A percentile compares a stretch with the other conserved stretches of the same genome.
Evolutionary conservation across 2,113 vertebrate genomes (phyloP).

Genomic region (Clupea harengus): DNA sequence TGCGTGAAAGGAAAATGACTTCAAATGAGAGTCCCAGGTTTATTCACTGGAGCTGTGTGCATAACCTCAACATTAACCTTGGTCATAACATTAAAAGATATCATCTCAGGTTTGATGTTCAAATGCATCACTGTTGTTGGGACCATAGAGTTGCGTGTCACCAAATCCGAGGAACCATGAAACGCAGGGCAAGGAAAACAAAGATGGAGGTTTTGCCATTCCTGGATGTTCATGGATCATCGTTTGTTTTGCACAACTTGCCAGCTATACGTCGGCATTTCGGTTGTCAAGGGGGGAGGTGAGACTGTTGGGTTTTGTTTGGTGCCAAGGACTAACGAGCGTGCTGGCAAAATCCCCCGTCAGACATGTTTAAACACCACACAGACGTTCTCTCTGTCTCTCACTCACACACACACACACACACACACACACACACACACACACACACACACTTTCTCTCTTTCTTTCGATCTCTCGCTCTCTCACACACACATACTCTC

Average conservation of each 20-base stretch:
- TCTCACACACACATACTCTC: not conserved
- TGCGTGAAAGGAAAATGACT: not conserved
- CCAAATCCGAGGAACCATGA: not conserved
- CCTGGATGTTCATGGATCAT: conserved; percentile 29
- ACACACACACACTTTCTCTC: not conserved
- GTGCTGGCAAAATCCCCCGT: conserved; percentile 31
- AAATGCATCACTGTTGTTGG: not conserved
- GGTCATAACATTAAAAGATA: not conserved
- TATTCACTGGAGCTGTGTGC: not conserved
- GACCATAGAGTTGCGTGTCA: not conserved
- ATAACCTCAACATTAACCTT: not conserved
- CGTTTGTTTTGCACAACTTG: conserved; percentile 38
- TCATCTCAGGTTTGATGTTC: not conserved
- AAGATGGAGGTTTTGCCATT: not conserved
- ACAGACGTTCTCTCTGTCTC: not conserved
- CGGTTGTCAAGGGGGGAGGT: conserved; percentile 22
- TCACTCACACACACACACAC: too few relatives aligned
- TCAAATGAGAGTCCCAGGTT: not conserved
- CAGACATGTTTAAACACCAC: conserved; percentile 45
- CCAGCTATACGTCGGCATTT: conserved; percentile 28
- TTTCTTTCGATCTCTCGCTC: not conserved
- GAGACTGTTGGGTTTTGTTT: conserved; percentile 27
- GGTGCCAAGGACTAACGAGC: conserved; percentile 39
- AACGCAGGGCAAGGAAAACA: not conserved
- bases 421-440: too few relatives aligned